phyloP scores from a whole-genome alignment of 2,113 vertebrate species.

The Petrocephalus microphthalmus region DNA sequence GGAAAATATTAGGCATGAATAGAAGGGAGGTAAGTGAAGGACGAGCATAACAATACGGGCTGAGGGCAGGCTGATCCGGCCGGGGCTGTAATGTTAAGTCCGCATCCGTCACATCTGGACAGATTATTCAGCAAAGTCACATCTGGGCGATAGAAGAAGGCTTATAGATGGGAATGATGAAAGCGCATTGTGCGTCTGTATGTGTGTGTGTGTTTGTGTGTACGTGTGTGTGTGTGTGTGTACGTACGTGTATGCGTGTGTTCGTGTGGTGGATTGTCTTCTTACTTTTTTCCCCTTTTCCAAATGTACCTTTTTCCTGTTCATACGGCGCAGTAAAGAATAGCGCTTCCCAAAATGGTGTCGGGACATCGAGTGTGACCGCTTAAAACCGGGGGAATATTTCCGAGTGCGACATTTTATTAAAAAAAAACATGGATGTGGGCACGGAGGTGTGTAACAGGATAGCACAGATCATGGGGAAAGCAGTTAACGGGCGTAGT shows the following conservation, averaged over 20 bases:
- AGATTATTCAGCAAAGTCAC: not conserved
- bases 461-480: not conserved
- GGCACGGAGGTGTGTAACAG: not conserved
- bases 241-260: too few relatives aligned
- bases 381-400: slow-evolving; percentile 36
- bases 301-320: not conserved
- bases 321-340: slow-evolving; percentile 32
- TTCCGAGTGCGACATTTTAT: slow-evolving; percentile 10
- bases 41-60: not conserved
- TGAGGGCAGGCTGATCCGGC: not conserved
- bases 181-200: not conserved
- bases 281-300: slow-evolving; percentile 25
- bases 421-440: not conserved
- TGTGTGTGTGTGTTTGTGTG: not conserved
- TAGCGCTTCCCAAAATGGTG: slow-evolving; percentile 61
- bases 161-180: not conserved
- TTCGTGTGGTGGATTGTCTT: slow-evolving; percentile 18
- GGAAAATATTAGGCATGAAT: slow-evolving; percentile 18
- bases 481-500: not conserved
- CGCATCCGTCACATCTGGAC: not conserved
- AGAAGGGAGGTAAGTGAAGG: slow-evolving; percentile 4
- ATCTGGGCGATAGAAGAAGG: not conserved
- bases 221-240: not conserved
- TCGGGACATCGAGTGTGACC: slow-evolving; percentile 56
- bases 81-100: not conserved